Percentiles rank a stretch among this genome's conserved stretches.
Conservation (phyloP, 2,888 invertebrate species). For the Synergus gifuensis region DNA sequence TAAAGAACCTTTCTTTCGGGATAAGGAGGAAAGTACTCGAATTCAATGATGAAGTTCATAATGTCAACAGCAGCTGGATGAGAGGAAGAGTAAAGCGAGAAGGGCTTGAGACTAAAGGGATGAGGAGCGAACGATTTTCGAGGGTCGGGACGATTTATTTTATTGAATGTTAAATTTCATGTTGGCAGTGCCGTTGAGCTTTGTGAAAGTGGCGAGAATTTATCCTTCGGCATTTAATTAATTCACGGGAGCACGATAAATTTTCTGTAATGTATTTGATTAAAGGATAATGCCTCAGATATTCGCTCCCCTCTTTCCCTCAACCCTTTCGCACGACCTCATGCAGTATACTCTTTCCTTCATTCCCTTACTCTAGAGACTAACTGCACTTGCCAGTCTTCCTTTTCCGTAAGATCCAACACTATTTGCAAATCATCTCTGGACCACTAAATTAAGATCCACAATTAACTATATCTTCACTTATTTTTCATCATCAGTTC, state of each 20-base stretch:
- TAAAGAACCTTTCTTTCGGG: not conserved
- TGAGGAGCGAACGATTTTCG: slow-evolving; percentile 61
- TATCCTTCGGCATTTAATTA: slow-evolving; percentile 78
- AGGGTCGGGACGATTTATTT: slow-evolving; percentile 70
- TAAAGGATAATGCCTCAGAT: slow-evolving; percentile 77
- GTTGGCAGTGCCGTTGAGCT: slow-evolving; percentile 66
- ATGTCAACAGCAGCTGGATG: slow-evolving; percentile 23
- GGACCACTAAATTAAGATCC: not conserved
- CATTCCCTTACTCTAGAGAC: slow-evolving; percentile 41
- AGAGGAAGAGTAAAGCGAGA: slow-evolving; percentile 38
- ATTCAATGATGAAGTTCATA: slow-evolving; percentile 18
- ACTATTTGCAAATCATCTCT: not conserved
- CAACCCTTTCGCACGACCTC: slow-evolving; percentile 5
- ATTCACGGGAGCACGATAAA: slow-evolving; percentile 76
- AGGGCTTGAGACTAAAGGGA: slow-evolving; percentile 38
- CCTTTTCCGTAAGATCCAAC: slow-evolving; percentile 32
- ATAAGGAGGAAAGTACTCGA: slow-evolving; percentile 9
- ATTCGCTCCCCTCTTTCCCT: slow-evolving; percentile 63
- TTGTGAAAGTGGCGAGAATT: slow-evolving; percentile 71
- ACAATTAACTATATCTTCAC: not conserved
- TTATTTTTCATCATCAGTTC: not conserved
- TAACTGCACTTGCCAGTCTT: slow-evolving; percentile 37
- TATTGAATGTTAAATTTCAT: slow-evolving; percentile 76
- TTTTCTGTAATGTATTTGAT: slow-evolving; percentile 77
- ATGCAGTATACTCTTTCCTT: slow-evolving; percentile 43